These are phyloP conservation scores for Dasypogon diadema DNA, from an alignment of 2,888 invertebrate genomes.

Conservation along the genomic window DNA sequence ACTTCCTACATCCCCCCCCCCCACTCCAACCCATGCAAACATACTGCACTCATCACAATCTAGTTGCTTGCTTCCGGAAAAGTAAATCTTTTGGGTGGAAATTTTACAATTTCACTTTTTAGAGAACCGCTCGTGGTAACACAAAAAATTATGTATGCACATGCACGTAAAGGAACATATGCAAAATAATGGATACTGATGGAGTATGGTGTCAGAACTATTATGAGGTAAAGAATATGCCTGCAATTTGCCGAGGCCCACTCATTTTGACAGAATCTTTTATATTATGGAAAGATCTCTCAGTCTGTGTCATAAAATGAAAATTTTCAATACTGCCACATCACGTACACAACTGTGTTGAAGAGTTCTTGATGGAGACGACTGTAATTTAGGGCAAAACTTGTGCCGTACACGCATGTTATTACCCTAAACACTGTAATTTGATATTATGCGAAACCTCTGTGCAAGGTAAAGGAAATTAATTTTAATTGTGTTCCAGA, in stretches of 20 bases:
- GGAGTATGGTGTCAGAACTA: slow-evolving; percentile 11
- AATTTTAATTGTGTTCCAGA: slow-evolving; percentile 53
- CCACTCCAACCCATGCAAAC: too few species aligned
- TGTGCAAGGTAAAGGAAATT: slow-evolving; percentile 37
- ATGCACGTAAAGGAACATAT: not conserved
- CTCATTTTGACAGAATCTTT: not conserved
- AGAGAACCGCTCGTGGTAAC: not conserved
- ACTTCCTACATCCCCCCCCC: not conserved
- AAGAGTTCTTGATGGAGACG: not conserved
- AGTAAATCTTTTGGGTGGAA: slow-evolving; percentile 16
- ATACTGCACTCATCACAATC: not conserved
- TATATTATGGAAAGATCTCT: not conserved
- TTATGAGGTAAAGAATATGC: slow-evolving; percentile 6
- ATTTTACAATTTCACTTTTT: slow-evolving; percentile 46
- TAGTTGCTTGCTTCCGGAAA: not conserved
- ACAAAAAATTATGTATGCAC: slow-evolving; percentile 36
- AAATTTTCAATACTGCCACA: not conserved
- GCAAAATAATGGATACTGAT: slow-evolving; percentile 27
- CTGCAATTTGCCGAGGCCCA: not conserved
- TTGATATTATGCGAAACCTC: slow-evolving; percentile 42
- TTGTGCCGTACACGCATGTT: slow-evolving; percentile 48
- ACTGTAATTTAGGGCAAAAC: not conserved
- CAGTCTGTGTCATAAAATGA: not conserved
- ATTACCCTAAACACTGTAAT: slow-evolving; percentile 52
- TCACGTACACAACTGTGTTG: not conserved